Conservation (phyloP, 2,113 vertebrate species). For the Chionomys nivalis region DNA sequence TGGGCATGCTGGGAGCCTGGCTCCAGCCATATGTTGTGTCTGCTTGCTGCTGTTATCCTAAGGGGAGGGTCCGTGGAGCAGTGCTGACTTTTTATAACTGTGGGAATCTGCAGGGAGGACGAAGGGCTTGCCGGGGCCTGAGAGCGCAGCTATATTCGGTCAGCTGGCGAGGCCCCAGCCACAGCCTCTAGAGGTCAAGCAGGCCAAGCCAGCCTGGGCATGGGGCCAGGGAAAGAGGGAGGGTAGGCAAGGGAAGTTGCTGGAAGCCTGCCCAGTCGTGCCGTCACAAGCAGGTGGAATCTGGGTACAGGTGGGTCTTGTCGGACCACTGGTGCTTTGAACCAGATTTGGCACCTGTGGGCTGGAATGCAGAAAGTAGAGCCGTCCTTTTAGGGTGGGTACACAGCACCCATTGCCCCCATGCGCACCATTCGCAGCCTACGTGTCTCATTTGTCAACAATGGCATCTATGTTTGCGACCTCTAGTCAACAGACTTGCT, state of each 20-base stretch:
- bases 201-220: slow-evolving; percentile 52
- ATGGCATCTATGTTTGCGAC: not conserved
- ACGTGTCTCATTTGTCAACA: not conserved
- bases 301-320: not conserved
- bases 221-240: slow-evolving; percentile 59
- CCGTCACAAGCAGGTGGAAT: not conserved
- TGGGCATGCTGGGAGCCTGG: slow-evolving; percentile 69
- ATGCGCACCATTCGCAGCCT: not conserved
- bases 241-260: not conserved
- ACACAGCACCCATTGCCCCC: not conserved
- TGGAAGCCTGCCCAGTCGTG: not conserved
- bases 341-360: not conserved
- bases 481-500: not conserved
- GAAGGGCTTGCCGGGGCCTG: slow-evolving; percentile 76
- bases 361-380: not conserved
- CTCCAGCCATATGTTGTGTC: slow-evolving; percentile 74
- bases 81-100: slow-evolving; percentile 87
- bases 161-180: slow-evolving; percentile 73
- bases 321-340: not conserved
- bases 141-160: slow-evolving; percentile 87
- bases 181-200: slow-evolving; percentile 76
- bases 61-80: slow-evolving; percentile 80
- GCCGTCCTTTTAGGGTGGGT: not conserved
- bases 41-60: slow-evolving; percentile 78
- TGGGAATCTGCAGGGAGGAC: slow-evolving; percentile 84